Conservation (phyloP, 2,113 vertebrate genomes). For the Cyphomyrus discorhynchus region DNA sequence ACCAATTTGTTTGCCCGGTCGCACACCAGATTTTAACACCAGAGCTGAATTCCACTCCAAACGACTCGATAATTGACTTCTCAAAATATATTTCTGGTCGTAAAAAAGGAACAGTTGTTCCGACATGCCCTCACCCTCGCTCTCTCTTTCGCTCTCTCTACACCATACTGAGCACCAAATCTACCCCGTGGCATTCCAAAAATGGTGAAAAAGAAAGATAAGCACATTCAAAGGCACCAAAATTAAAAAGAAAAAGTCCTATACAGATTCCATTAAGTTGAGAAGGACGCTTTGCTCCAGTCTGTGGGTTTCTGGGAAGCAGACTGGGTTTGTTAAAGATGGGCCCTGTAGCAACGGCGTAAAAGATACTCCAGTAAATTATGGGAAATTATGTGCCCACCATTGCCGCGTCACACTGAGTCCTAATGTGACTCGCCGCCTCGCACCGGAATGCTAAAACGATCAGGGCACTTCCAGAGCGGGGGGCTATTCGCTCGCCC, state of each 20-base stretch:
- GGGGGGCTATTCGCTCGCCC: background rate
- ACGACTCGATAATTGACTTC: background rate
- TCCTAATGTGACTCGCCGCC: background rate
- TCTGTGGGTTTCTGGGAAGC: too few species aligned
- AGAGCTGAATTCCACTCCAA: background rate
- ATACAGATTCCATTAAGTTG: background rate
- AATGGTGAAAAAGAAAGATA: background rate
- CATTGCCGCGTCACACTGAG: background rate
- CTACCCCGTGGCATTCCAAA: background rate
- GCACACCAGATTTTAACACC: background rate
- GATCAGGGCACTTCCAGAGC: background rate
- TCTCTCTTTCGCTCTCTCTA: background rate
- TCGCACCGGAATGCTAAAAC: background rate
- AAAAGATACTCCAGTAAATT: background rate
- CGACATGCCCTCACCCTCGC: background rate
- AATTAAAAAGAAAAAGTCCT: background rate
- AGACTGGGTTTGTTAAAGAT: background rate
- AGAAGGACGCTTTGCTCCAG: background rate
- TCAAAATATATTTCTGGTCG: background rate
- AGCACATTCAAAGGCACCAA: background rate
- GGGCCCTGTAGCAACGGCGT: background rate
- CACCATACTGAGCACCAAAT: background rate
- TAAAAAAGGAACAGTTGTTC: background rate
- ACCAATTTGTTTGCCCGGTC: background rate
- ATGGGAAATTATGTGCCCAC: background rate